These are phyloP conservation scores for Parambassis ranga DNA, from an alignment of 2,797 vertebrate genomes.

Conservation along the genomic window DNA sequence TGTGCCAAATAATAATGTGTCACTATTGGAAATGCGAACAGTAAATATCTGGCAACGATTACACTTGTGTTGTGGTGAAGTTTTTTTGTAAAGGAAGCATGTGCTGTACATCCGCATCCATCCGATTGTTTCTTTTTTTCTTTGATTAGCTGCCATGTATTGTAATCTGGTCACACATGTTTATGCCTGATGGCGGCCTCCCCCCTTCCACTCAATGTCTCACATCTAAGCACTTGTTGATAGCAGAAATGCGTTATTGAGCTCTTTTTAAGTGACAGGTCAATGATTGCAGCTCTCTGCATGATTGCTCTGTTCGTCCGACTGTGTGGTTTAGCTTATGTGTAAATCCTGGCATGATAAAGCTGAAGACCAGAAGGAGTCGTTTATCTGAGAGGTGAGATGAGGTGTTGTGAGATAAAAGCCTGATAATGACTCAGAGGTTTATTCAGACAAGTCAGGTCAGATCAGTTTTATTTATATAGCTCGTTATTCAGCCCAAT, in stretches of 20 bases:
- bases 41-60: slow-evolving; percentile 53
- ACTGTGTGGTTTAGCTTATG: slow-evolving; percentile 11
- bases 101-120: too few species aligned
- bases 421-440: slow-evolving; percentile 8
- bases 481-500: too few species aligned
- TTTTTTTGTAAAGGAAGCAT: not conserved
- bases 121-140: too few species aligned
- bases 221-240: not conserved
- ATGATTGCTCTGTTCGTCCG: slow-evolving; percentile 18
- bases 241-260: slow-evolving; percentile 32
- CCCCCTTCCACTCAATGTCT: not conserved
- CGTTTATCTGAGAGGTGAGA: slow-evolving; percentile 4
- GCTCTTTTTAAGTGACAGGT: slow-evolving; percentile 17
- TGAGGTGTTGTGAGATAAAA: not conserved
- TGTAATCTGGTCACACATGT: not conserved
- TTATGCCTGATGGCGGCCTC: slow-evolving; percentile 1
- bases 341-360: slow-evolving; percentile 28
- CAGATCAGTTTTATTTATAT: not conserved
- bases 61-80: not conserved
- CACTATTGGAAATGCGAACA: slow-evolving; percentile 44
- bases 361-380: not conserved
- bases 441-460: not conserved
- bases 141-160: not conserved
- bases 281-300: slow-evolving; percentile 7
- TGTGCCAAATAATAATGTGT: slow-evolving; percentile 54